Evolutionary conservation across 2,888 invertebrate genomes (phyloP), one percentile per base, ranked within the genome.

Genomic region (Lypha dubia): DNA sequence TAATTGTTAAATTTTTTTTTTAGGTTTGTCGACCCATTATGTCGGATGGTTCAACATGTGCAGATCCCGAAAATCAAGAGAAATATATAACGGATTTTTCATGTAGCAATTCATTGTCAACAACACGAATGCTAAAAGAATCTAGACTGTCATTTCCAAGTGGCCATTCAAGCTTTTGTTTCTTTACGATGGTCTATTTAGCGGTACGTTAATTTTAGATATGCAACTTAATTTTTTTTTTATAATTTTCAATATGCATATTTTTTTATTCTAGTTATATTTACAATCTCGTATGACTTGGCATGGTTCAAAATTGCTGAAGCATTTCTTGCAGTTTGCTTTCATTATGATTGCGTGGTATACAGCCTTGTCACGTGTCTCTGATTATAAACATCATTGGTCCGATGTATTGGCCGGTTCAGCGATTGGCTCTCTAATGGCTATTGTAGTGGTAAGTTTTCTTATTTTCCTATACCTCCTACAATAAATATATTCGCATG

Each of bases 361-460:
- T 92, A 97, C 97, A 11, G 95, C 96, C n/a, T 94, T 98, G 93
- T 96, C 97, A 63, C 94, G 99, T 44, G 95, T 99, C 46, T 97
- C 97, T 0, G 97, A 99, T 93, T 98, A 99, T 93, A 99, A 99
- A 91, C 99, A 99, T 92, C 99, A 99, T 91, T 98, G 98, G 97
- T 98, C 97, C 89, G 99, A 99, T 92, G 99, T 99, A 2, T 93
- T 99, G 38, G 95, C 95, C 70, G 99, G 99, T 0, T 93, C 95
- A 86, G 88, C 93, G 41, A 94, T 97, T 85, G 97, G 97, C 11
- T 90, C 94, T n/a, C 88, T 94, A 24, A 93, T 93, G 71, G 96
- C 97, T 80, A 87, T 95, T 68, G 91, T 96, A 87, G 94, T 95
- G 92, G 97, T 97, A 91, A 94, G 95, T 94, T 88, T 51, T 8